These are phyloP conservation scores for Pseudomyrmex cubaensis DNA, from an alignment of 1,140 invertebrate species.

Conservation along the genomic window DNA sequence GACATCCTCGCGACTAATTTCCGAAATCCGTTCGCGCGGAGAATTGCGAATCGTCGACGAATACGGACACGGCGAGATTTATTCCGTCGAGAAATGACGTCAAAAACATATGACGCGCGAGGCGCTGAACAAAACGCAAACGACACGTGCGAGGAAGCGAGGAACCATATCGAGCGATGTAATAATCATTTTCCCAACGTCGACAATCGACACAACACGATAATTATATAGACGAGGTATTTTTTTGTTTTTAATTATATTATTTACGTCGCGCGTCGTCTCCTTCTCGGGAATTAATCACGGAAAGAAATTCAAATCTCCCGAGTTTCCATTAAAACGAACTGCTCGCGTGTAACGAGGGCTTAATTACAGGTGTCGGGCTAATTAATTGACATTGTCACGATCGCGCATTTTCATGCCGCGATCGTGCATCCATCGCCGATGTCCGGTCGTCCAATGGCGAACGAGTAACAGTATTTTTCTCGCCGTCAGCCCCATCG, in stretches of 20 bases:
- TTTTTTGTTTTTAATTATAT: neutral
- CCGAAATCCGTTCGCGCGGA: neutral
- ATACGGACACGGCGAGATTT: slow-evolving; percentile 9
- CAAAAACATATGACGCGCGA: slow-evolving; percentile 32
- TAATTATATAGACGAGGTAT: neutral
- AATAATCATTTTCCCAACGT: slow-evolving; percentile 23
- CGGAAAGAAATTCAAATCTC: neutral
- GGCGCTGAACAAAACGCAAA: neutral
- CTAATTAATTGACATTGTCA: slow-evolving; percentile 47
- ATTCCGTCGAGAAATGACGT: slow-evolving; percentile 47
- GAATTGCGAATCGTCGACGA: neutral
- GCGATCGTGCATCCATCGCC: slow-evolving; percentile 2
- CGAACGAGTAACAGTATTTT: slow-evolving; percentile 57
- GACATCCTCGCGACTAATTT: neutral
- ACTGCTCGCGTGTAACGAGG: neutral
- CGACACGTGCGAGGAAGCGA: slow-evolving; percentile 20
- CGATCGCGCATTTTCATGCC: slow-evolving; percentile 42
- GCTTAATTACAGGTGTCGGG: slow-evolving; percentile 43
- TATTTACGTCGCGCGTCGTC: neutral
- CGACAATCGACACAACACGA: neutral
- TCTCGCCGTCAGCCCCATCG: slow-evolving; percentile 26
- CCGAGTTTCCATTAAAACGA: neutral
- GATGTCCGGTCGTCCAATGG: slow-evolving; percentile 27
- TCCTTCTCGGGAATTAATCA: neutral
- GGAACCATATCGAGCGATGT: neutral